Evolutionary conservation across 2,113 vertebrate species (phyloP), one percentile per base, ranked within the genome.

Genomic region (Indicator indicator): DNA sequence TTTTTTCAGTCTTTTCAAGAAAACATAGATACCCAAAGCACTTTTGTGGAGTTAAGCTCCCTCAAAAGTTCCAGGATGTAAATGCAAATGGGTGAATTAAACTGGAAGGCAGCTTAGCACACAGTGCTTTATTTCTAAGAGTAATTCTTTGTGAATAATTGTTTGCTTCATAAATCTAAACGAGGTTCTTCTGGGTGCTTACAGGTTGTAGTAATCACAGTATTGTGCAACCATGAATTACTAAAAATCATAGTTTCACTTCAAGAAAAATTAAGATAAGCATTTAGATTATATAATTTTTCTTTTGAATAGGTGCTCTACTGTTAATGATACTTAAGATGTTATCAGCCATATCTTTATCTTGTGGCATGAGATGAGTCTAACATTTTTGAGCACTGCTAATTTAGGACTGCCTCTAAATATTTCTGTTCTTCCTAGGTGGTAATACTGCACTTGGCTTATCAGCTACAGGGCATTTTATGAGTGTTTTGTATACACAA

Each of bases 391-490:
- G 50, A 93, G 33, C 36, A 30, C 30, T 82, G 74, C 74, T 28
- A 4, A 52, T 92, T 94, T 65, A 36, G 30, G 19, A 9, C 72
- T 72, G 21, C 26, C 32, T 91, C 24, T 60, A 9, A 73, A 32
- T 74, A 30, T 2, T 62, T 4, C 32, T 67, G 0, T 55, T 54
- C 42, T 32, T 70, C 11, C 26, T 90, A 75, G 32, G 11, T 78
- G 28, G 11, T 65, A 12, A 9, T 65, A 12, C 30, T 77, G 82
- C 48, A 83, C 23, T 85, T 89, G 1, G 2, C 38, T 83, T 75
- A 69, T 74, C 72, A 92, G 69, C 65, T 94, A 76, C 82, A 72
- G 67, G 74, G 46, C 83, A 64, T 87, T 77, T 88, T 60, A 6
- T 75, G 30, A 42, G 32, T 64, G 55, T 55, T 23, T 23, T 79